A percentile compares a stretch with the other conserved stretches of the same genome.
Evolutionary conservation across 2,888 invertebrate species (phyloP).

Genomic region (Aspidapion aeneum): DNA sequence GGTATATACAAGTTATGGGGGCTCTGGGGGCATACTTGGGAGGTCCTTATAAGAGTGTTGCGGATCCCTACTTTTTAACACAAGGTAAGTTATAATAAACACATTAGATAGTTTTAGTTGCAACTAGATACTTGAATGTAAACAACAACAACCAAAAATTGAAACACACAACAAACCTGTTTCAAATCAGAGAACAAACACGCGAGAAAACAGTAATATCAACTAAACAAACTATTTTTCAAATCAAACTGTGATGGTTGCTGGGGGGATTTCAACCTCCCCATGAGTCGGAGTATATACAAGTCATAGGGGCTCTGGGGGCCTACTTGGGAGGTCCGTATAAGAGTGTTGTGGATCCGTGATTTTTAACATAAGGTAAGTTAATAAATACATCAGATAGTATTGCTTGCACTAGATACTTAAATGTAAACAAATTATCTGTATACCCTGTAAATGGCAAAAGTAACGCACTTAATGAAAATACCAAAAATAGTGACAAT

Average conservation of each 20-base stretch:
- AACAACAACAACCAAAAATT: too few species aligned
- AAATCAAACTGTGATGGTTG: slow-evolving; percentile 21
- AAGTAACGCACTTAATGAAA: too few species aligned
- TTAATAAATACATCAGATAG: background rate
- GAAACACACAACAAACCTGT: too few species aligned
- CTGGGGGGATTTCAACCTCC: slow-evolving; percentile 35
- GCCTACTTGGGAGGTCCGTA: slow-evolving; percentile 65
- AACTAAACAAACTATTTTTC: too few species aligned
- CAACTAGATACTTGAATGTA: too few species aligned
- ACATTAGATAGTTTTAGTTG: too few species aligned
- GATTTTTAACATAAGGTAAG: slow-evolving; percentile 68
- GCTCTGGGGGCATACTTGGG: slow-evolving; percentile 66
- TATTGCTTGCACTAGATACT: too few species aligned
- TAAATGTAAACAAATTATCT: too few species aligned
- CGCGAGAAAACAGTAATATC: too few species aligned
- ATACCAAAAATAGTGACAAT: too few species aligned
- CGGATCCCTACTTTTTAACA: slow-evolving; percentile 67
- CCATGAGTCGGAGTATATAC: slow-evolving; percentile 58
- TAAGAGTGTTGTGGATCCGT: slow-evolving; percentile 66
- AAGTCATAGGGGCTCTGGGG: slow-evolving; percentile 66
- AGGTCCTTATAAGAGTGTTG: slow-evolving; percentile 64
- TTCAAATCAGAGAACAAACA: too few species aligned
- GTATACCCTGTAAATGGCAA: too few species aligned
- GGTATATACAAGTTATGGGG: slow-evolving; percentile 67
- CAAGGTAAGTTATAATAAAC: slow-evolving; percentile 56